Evolutionary conservation across 2,113 vertebrate genomes (phyloP).

Genomic region (Smithornis capensis): DNA sequence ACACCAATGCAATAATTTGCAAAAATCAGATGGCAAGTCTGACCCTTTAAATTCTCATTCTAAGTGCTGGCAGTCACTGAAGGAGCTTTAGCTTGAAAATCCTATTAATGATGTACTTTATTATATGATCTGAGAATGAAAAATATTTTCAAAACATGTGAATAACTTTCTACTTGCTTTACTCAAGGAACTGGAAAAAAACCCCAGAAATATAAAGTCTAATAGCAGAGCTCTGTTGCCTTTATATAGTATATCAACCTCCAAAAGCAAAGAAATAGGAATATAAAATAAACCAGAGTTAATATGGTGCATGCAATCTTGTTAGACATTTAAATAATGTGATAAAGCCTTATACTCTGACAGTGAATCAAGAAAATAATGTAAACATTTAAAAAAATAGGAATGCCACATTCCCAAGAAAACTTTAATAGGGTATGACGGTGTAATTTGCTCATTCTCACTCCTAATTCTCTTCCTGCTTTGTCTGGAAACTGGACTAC

Average conservation of each 20-base stretch:
- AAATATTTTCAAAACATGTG: neutral
- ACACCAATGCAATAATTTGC: neutral
- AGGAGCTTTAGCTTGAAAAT: neutral
- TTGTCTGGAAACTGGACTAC: slow-evolving; percentile 7
- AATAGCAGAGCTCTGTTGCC: neutral
- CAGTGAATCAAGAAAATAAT: neutral
- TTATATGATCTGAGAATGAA: neutral
- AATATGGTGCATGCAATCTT: neutral
- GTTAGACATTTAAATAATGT: neutral
- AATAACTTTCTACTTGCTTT: neutral
- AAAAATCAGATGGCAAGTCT: neutral
- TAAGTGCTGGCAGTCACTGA: neutral
- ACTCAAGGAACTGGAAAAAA: neutral
- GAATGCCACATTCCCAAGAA: neutral
- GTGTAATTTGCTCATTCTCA: neutral
- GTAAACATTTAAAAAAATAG: neutral
- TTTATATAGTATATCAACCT: neutral
- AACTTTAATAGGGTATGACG: neutral
- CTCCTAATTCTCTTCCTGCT: neutral
- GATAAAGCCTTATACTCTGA: neutral
- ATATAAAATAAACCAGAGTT: neutral
- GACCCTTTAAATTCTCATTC: neutral
- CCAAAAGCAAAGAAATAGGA: neutral
- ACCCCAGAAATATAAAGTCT: neutral
- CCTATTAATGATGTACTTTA: neutral